A percentile compares a stretch with the other conserved stretches of the same genome.
Conservation (phyloP, 1,140 invertebrate genomes). For the Philotrypesis tridentata region DNA sequence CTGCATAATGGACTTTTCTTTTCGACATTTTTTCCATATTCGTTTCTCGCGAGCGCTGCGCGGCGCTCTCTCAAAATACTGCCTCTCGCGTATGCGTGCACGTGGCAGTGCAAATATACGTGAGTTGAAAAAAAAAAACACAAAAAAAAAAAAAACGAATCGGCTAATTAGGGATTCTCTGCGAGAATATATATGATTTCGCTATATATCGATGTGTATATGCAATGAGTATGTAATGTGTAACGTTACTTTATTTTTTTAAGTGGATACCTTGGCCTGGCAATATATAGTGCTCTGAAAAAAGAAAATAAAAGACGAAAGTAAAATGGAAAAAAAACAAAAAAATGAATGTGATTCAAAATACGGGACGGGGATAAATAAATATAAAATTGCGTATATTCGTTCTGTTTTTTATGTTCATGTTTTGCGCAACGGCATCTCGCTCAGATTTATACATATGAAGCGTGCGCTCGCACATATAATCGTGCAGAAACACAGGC, state of each 20-base stretch:
- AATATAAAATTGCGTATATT: slow-evolving; percentile 1
- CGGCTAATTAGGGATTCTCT: neutral
- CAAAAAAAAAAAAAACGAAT: slow-evolving; percentile 4
- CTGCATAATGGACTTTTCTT: too few relatives aligned
- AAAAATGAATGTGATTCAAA: neutral
- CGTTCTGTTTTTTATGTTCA: neutral
- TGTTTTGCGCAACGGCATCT: slow-evolving; percentile 34
- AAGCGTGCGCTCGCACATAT: too few relatives aligned
- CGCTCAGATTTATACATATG: slow-evolving; percentile 16
- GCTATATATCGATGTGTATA: slow-evolving; percentile 6
- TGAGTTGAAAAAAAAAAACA: neutral
- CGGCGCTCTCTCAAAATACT: too few relatives aligned
- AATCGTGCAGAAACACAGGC: slow-evolving; percentile 21
- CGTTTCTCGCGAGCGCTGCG: too few relatives aligned
- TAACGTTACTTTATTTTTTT: slow-evolving; percentile 40
- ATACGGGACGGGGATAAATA: neutral
- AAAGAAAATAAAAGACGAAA: slow-evolving; percentile 40
- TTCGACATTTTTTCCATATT: too few relatives aligned
- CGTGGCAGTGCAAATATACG: too few relatives aligned
- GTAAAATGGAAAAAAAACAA: slow-evolving; percentile 33
- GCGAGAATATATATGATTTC: slow-evolving; percentile 6
- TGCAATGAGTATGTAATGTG: slow-evolving; percentile 35
- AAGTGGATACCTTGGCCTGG: slow-evolving; percentile 36
- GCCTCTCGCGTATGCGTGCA: too few relatives aligned
- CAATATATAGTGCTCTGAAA: slow-evolving; percentile 43